A percentile compares a stretch with the other conserved stretches of the same genome.
These are phyloP conservation scores for Chelonoidis abingdonii DNA, from an alignment of 2,113 vertebrate species.

Conservation along the genomic window DNA sequence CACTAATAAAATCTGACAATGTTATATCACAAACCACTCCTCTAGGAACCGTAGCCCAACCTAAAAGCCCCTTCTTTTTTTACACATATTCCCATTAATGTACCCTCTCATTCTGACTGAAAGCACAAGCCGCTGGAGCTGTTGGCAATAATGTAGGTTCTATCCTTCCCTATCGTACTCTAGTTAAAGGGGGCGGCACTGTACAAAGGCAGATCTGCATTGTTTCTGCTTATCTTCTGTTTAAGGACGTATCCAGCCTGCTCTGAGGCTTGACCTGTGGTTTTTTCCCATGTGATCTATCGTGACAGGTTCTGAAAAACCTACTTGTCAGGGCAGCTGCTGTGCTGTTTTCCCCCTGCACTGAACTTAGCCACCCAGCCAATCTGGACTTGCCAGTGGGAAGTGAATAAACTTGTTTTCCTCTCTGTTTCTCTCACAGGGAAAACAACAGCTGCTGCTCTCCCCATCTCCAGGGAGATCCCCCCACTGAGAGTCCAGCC, in stretches of 20 bases:
- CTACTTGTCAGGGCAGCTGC: not conserved
- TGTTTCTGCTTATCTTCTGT: not conserved
- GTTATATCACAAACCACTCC: not conserved
- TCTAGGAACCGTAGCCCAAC: not conserved
- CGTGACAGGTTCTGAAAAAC: fast-evolving
- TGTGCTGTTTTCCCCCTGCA: fast-evolving
- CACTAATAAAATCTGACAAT: fast-evolving
- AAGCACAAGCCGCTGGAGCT: not conserved
- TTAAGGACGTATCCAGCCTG: not conserved
- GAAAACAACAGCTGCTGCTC: conserved; percentile 39
- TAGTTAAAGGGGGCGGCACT: not conserved
- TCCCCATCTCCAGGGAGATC: not conserved
- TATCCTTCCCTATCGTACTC: not conserved
- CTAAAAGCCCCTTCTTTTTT: not conserved
- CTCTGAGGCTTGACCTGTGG: not conserved
- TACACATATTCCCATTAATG: not conserved
- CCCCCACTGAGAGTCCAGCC: not conserved
- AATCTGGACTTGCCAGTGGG: not conserved
- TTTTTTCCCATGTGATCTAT: fast-evolving
- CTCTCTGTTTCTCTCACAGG: not conserved
- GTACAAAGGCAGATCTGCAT: not conserved
- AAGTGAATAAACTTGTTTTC: conserved; percentile 15
- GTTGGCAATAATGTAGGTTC: not conserved
- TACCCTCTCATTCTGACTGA: fast-evolving
- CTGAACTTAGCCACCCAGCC: not conserved